A percentile compares a stretch with the other conserved stretches of the same genome.
Evolutionary conservation across 2,797 vertebrate species (phyloP).

Genomic region (Sparidentex hasta): DNA sequence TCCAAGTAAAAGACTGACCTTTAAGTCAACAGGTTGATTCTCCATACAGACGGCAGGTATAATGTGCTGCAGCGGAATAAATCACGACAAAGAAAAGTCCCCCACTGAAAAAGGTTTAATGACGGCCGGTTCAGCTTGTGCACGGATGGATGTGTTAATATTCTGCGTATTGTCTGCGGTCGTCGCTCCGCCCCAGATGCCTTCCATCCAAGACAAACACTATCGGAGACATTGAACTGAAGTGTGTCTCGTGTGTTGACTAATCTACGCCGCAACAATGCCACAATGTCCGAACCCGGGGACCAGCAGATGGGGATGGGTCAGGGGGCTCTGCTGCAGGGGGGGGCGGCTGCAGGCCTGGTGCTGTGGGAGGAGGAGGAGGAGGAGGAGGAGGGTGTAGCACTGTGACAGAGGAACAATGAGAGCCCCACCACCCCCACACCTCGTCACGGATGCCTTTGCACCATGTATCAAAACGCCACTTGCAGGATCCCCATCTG

Average conservation of each 20-base stretch:
- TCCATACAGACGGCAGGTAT: not conserved
- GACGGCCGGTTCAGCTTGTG: slow-evolving; percentile 16
- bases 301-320: slow-evolving; percentile 78
- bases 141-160: slow-evolving; percentile 49
- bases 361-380: slow-evolving; percentile 35
- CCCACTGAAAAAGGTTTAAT: slow-evolving; percentile 2
- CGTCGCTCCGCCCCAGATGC: slow-evolving; percentile 49
- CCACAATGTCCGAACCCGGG: slow-evolving; percentile 42
- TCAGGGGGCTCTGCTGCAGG: slow-evolving; percentile 53
- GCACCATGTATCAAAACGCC: slow-evolving; percentile 71
- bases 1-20: not conserved
- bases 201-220: slow-evolving; percentile 35
- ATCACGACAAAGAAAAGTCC: slow-evolving; percentile 16
- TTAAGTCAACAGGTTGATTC: not conserved
- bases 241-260: slow-evolving; percentile 69
- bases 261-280: slow-evolving; percentile 64
- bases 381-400: slow-evolving; percentile 33
- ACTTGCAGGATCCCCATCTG: slow-evolving; percentile 82
- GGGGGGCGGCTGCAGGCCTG: slow-evolving; percentile 26
- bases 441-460: slow-evolving; percentile 74
- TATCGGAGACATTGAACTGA: slow-evolving; percentile 47
- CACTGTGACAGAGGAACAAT: slow-evolving; percentile 76
- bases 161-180: slow-evolving; percentile 44
- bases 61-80: slow-evolving; percentile 10
- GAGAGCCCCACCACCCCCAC: slow-evolving; percentile 57